Base-by-base conservation (phyloP, 2,113 vertebrate species). In the Peromyscus leucopus region DNA sequence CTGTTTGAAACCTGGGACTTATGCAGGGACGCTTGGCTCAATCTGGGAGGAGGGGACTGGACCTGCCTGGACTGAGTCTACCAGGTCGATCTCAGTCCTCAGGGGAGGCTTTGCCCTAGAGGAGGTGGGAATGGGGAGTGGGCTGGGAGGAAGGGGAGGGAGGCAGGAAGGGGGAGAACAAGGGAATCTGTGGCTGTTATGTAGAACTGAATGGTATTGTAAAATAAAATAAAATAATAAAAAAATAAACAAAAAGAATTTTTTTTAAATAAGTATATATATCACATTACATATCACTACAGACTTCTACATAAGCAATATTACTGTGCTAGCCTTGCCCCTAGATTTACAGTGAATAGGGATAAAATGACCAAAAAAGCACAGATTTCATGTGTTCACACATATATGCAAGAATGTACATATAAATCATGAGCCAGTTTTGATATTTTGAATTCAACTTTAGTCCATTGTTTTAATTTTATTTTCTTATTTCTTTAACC, bases 401-500 rank as follows among this genome's bases (percentile, higher is more conserved):
- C 61, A 16, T 48, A 3, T 5, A 22, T 31, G 7, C 3, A 42
- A 69, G 24, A 36, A 1, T 76, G 5, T 7, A 39, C 39, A 72
- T 57, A 39, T 80, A 22, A 83, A 65, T 78, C 21, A 46, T 65
- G 17, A 84, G 12, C 59, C n/a, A 48, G n/a, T 83, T 71, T 48
- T 65, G 51, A 59, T 92, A 80, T 24, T 55, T 96, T 75, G 26
- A 94, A 80, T 74, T 92, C 55, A 19, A 12, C 65, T 94, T 90
- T 89, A 94, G 33, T 51, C 28, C 8, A 7, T 19, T 86, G 74
- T 67, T 75, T 22, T 78, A 76, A 67, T 71, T 89, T 79, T 46
- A 19, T 42, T 85, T 78, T 91, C 79, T 31, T 95, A 63, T 51
- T 86, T 69, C 4, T 55, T 92, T 87, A 31, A n/a, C 9, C 42